Conservation (phyloP, 2,113 vertebrate species). For the Phaethornis superciliosus region DNA sequence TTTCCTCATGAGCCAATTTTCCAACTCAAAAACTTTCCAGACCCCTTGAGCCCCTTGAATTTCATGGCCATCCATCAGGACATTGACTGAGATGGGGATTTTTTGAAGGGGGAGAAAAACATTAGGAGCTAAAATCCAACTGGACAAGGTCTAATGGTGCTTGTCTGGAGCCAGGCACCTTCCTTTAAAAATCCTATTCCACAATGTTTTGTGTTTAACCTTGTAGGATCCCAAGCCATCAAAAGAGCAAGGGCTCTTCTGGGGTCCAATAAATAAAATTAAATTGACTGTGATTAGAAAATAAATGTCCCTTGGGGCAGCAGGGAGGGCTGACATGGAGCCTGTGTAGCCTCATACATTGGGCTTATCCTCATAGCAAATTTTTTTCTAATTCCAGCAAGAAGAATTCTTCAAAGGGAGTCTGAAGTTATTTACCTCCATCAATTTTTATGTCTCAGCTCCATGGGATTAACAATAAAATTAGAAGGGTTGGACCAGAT, state of each 20-base stretch:
- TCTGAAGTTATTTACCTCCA: neutral
- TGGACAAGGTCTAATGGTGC: neutral
- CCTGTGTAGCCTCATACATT: accelerated
- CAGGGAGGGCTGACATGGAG: neutral
- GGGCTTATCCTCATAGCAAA: neutral
- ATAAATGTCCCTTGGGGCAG: neutral
- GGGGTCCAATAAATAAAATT: neutral
- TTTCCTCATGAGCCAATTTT: neutral
- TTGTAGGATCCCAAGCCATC: neutral
- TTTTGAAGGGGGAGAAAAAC: neutral
- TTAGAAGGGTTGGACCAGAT: too few relatives aligned
- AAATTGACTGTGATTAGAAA: neutral
- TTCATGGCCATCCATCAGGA: neutral
- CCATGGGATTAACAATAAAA: too few relatives aligned
- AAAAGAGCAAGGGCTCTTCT: neutral
- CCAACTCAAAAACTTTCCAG: neutral
- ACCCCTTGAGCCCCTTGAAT: accelerated
- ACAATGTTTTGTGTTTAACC: neutral
- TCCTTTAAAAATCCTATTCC: neutral
- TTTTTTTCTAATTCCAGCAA: neutral
- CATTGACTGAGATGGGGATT: neutral
- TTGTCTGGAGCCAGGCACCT: neutral
- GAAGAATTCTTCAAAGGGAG: neutral
- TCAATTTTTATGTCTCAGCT: too few relatives aligned
- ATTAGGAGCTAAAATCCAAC: neutral